Evolutionary conservation across 2,888 invertebrate genomes (phyloP).

Genomic region (Danaus chrysippus): DNA sequence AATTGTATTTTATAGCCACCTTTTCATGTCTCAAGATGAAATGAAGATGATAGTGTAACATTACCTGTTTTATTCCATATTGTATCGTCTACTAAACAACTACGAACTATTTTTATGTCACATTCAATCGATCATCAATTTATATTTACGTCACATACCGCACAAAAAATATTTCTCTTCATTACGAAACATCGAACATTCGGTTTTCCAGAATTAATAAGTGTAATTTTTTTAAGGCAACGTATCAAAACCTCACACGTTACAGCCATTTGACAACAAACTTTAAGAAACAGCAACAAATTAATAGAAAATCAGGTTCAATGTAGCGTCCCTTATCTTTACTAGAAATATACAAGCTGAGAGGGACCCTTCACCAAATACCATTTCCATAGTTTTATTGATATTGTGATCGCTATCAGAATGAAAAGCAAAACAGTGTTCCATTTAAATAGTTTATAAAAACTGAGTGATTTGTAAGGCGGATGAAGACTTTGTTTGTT

Average conservation of each 20-base stretch:
- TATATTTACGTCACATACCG: not conserved
- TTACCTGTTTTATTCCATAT: constrained; percentile 4
- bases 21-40: constrained; percentile 15
- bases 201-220: too few species aligned
- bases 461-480: constrained; percentile 63
- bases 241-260: too few species aligned
- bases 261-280: too few species aligned
- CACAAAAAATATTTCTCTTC: too few species aligned
- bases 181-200: too few species aligned
- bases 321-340: not conserved
- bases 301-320: not conserved
- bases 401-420: constrained; percentile 18
- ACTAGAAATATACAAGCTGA: not conserved
- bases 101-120: not conserved
- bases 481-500: constrained; percentile 58
- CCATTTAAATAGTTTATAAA: constrained; percentile 41
- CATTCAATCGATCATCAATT: not conserved
- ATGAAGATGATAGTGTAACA: constrained; percentile 8
- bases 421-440: constrained; percentile 44
- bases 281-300: too few species aligned
- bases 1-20: constrained; percentile 22
- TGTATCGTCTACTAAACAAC: not conserved
- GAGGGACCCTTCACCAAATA: constrained; percentile 6
- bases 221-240: too few species aligned
- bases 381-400: constrained; percentile 26